Base-by-base conservation (phyloP, 2,888 invertebrate species). In the Euphydryas editha region DNA sequence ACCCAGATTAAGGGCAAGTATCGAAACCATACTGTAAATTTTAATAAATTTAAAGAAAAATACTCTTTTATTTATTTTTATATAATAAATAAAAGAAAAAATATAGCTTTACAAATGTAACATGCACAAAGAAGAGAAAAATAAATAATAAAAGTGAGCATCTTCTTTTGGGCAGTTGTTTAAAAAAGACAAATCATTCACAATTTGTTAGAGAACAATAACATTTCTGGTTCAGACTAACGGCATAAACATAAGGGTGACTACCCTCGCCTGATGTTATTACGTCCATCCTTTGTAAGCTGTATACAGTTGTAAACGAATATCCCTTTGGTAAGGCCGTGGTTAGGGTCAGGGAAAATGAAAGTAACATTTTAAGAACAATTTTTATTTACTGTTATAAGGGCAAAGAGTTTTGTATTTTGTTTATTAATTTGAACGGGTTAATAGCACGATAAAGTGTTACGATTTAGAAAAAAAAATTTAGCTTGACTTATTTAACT, bases 241-340 rank as follows among this genome's bases (percentile, higher is more conserved):
- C 24, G 18, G 17, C 8, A 42, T 42, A 51, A 54, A 54, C 15
- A 62, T 36, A 55, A 20, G 42, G 42, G 30, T 42, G n/a, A n/a
- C n/a, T 13, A 30, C 51, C 18, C 11, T 39, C 24, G 30, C 21
- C 54, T 61, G 54, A 62, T 30, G 54, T 42, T 39, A 30, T 39
- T 44, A 17, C 44, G 47, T 47, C 47, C 46, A 10, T 10, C 55
- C 54, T 62, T 62, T 62, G 62, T 44, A 11, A 36, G 37, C 54
- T n/a, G 13, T 20, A 61, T 39, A 54, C 44, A 24, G 24, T 55
- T 62, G 62, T 55, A 62, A 62, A 30, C 46, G 62, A 47, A 62
- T 55, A 62, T 51, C 44, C 55, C 44, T 62, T 55, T 42, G 18
- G n/a, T 55, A 36, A 62, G 24, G 4, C 44, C 10, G 30, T 10